A percentile compares a stretch with the other conserved stretches of the same genome.
Conservation (phyloP, 2,113 vertebrate genomes). For the Embiotoca jacksoni region DNA sequence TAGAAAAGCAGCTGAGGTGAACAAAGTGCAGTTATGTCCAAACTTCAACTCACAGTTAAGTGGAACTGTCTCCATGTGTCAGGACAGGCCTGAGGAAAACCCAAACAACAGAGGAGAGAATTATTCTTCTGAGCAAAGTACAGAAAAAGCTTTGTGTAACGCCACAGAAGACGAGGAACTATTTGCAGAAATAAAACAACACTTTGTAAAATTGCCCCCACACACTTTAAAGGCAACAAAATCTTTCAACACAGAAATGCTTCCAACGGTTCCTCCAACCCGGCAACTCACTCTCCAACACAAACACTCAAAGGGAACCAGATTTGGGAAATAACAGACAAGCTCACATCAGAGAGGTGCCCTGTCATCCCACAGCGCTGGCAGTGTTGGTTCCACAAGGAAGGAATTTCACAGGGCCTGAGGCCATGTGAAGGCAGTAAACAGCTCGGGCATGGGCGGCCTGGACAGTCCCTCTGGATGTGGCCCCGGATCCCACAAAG, state of each 20-base stretch:
- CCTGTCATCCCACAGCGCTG: constrained; percentile 72
- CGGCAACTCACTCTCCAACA: background rate
- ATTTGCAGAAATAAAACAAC: constrained; percentile 23
- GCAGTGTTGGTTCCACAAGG: constrained; percentile 77
- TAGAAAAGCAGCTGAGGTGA: background rate
- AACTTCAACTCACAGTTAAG: constrained; percentile 66
- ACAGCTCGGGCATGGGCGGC: constrained; percentile 67
- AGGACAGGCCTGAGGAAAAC: constrained; percentile 68
- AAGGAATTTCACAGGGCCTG: constrained; percentile 57
- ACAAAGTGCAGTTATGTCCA: background rate
- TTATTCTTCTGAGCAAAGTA: constrained; percentile 3
- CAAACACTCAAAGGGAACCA: background rate
- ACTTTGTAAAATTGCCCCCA: constrained; percentile 18
- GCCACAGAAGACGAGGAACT: constrained; percentile 4
- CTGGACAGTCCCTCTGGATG: constrained; percentile 64
- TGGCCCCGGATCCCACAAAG: constrained; percentile 77
- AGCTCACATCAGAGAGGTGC: constrained; percentile 77
- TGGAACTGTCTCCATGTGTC: constrained; percentile 80
- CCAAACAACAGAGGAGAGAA: constrained; percentile 9
- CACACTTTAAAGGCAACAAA: constrained; percentile 7
- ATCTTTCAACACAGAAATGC: constrained; percentile 37
- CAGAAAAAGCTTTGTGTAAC: background rate
- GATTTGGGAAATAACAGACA: background rate
- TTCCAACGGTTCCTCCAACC: constrained; percentile 23
- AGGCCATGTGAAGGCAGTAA: constrained; percentile 64